Conservation (phyloP, 2,888 invertebrate species). For the Gortyna flavago region DNA sequence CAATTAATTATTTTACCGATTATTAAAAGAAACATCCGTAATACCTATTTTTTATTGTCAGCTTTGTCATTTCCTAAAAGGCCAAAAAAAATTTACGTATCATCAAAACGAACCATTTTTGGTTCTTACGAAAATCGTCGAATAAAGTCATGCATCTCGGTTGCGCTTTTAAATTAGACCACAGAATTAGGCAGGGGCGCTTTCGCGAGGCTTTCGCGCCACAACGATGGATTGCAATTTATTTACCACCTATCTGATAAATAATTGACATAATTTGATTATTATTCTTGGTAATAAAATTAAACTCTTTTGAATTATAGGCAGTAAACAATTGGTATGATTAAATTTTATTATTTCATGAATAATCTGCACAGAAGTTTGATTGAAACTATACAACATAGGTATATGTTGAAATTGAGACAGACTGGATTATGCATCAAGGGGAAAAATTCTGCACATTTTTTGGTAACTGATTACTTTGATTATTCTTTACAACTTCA, state of each 20-base stretch:
- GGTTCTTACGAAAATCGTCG: no score
- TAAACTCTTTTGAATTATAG: background rate
- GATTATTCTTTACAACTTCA: background rate
- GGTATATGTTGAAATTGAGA: no score
- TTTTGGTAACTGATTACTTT: background rate
- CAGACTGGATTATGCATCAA: background rate
- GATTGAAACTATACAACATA: background rate
- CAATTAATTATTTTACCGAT: background rate
- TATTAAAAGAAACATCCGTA: background rate
- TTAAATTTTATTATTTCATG: background rate
- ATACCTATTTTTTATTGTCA: background rate
- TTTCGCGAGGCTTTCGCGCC: slow-evolving; percentile 7
- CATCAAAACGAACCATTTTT: background rate
- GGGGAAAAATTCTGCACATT: background rate
- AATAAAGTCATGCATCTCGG: slow-evolving; percentile 16
- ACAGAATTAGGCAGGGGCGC: slow-evolving; percentile 24
- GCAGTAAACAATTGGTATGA: background rate
- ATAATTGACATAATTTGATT: slow-evolving; percentile 3
- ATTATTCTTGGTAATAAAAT: background rate
- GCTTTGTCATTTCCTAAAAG: background rate
- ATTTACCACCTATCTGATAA: background rate
- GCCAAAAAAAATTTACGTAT: no score
- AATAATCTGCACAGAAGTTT: background rate
- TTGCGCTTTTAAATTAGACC: slow-evolving; percentile 62
- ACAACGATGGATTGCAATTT: slow-evolving; percentile 2